These are phyloP conservation scores for Gobionotothen gibberifrons DNA, from an alignment of 2,797 vertebrate genomes.

Conservation along the genomic window DNA sequence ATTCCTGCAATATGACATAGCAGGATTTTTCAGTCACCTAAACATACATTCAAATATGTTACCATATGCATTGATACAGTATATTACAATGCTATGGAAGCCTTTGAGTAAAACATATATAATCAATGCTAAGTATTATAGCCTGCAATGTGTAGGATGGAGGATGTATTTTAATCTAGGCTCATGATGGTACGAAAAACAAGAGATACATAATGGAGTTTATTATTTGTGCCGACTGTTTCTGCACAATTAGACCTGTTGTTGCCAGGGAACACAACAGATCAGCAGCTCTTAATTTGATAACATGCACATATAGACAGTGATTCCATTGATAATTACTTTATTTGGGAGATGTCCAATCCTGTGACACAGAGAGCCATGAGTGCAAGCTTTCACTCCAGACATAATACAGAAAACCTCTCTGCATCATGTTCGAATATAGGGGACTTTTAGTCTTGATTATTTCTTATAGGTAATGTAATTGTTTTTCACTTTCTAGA, in stretches of 20 bases:
- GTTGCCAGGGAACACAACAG: conserved; percentile 20
- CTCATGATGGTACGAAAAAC: not conserved
- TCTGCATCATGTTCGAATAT: not conserved
- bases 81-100: not conserved
- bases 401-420: not conserved
- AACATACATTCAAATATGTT: not conserved
- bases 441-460: not conserved
- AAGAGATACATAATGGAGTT: not conserved
- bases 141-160: not conserved
- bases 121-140: not conserved
- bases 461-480: not conserved
- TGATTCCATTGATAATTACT: conserved; percentile 22
- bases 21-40: not conserved
- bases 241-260: conserved; percentile 4
- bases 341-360: conserved; percentile 11
- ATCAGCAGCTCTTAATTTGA: conserved; percentile 28
- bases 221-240: conserved; percentile 10
- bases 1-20: not conserved
- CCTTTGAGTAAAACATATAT: not conserved
- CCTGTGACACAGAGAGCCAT: not conserved
- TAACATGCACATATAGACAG: conserved; percentile 1
- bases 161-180: conserved; percentile 9
- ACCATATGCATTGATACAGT: not conserved
- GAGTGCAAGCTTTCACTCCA: conserved; percentile 6
- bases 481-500: not conserved